Conservation (phyloP, 2,888 invertebrate genomes). For the Bombylius major region DNA sequence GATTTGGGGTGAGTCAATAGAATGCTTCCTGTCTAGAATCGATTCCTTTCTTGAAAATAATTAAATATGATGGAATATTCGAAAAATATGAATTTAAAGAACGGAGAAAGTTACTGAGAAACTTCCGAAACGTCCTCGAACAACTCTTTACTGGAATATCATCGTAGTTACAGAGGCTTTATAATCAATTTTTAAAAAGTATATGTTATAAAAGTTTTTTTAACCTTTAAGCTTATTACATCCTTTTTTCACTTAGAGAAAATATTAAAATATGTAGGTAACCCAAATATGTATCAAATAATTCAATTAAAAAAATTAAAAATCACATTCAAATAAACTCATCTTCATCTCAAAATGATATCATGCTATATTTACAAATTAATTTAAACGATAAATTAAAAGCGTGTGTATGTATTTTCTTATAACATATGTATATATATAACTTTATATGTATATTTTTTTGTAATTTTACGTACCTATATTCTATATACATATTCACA, state of each 20-base stretch:
- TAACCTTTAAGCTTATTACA: too few species aligned
- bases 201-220: too few species aligned
- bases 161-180: too few species aligned
- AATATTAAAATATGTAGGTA: slow-evolving; percentile 23
- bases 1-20: too few species aligned
- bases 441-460: background rate
- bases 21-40: too few species aligned
- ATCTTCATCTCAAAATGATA: slow-evolving; percentile 14
- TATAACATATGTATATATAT: background rate
- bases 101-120: too few species aligned
- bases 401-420: slow-evolving; percentile 16
- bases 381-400: slow-evolving; percentile 25
- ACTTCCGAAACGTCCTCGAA: too few species aligned
- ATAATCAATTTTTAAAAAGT: too few species aligned
- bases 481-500: background rate
- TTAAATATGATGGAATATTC: too few species aligned
- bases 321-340: slow-evolving; percentile 20
- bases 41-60: too few species aligned
- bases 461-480: background rate
- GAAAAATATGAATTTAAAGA: too few species aligned
- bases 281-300: slow-evolving; percentile 26
- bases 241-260: slow-evolving; percentile 18
- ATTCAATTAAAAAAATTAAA: slow-evolving; percentile 23
- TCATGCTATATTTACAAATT: slow-evolving; percentile 23
- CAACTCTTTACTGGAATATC: too few species aligned